Evolutionary conservation across 2,888 invertebrate species (phyloP).

Genomic region (Thymelicus lineola): DNA sequence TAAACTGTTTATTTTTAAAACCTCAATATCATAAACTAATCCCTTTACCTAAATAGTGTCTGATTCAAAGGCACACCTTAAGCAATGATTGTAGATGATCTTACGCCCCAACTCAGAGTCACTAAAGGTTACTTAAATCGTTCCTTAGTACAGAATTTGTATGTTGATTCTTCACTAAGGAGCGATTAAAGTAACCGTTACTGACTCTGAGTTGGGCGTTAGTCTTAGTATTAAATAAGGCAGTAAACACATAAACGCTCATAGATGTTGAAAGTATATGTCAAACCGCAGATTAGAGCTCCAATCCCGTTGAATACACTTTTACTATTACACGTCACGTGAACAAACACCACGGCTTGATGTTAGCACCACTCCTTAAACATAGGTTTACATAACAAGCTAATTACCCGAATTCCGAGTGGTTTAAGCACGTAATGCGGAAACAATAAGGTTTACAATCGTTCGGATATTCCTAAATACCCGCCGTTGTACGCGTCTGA

Average conservation of each 20-base stretch:
- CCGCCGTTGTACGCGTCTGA: constrained; percentile 53
- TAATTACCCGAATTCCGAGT: constrained; percentile 42
- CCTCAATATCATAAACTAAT: too few species aligned
- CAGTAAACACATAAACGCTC: constrained; percentile 4
- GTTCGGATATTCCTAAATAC: constrained; percentile 60
- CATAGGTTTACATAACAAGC: constrained; percentile 35
- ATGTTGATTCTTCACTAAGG: too few species aligned
- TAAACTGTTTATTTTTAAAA: too few species aligned
- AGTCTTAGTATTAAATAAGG: background rate
- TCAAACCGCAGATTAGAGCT: constrained; percentile 16
- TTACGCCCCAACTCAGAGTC: too few species aligned
- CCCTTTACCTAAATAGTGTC: background rate
- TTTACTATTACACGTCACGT: constrained; percentile 27
- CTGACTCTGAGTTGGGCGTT: too few species aligned
- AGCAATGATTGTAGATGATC: too few species aligned
- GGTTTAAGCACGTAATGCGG: constrained; percentile 51
- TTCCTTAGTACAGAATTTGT: too few species aligned
- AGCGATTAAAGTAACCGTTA: too few species aligned
- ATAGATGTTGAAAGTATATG: constrained; percentile 5
- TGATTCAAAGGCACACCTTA: background rate
- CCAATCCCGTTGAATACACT: constrained; percentile 19
- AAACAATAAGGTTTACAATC: constrained; percentile 65
- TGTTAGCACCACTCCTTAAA: constrained; percentile 16
- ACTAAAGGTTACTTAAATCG: too few species aligned
- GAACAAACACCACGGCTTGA: constrained; percentile 19